Evolutionary conservation across 2,797 vertebrate genomes (phyloP), one percentile per base, ranked within the genome.

Genomic region (Rachycentron canadum): DNA sequence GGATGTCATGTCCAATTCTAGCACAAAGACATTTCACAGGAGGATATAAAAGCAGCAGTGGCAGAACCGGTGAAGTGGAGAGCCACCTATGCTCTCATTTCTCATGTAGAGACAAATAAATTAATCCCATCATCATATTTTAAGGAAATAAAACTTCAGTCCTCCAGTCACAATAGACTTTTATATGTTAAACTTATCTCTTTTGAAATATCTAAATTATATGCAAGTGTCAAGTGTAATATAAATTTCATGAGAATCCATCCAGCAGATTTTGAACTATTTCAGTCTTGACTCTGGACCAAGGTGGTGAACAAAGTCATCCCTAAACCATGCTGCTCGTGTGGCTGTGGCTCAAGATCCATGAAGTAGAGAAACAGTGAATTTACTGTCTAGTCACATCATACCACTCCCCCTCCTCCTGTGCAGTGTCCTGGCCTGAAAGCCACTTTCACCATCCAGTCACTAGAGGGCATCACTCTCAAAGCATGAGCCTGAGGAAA

Each of bases 1-100:
- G 52, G 74, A 82, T 84, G 92, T 82, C 87, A 94, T 87, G 82
- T 92, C 88, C 88, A 90, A 80, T 88, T 89, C 47, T 62, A 85
- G 90, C 66, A 13, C 81, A 62, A 69, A 84, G 40, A 86, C 78
- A 88, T 92, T 89, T 92, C 88, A 89, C 88, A 88, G 60, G 67
- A 74, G 69, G 81, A 80, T 82, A 82, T 81, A 81, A 88, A 80
- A 84, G 23, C 10, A 71, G 60, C 58, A 38, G 23, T 78, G 72
- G 50, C 2, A 23, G 21, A 76, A 19, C 55, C 59, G 49, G 25
- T 13, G 49, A 43, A 59, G 52, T 3, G 13, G 14, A 50, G 47
- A 67, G 68, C 67, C 57, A 78, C 52, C 17, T 34, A 19, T 40
- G 32, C 23, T 47, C 17, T 7, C 10, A 32, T 67, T 78, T 73